Conservation (phyloP, 2,113 vertebrate genomes). For the Piaya cayana region DNA sequence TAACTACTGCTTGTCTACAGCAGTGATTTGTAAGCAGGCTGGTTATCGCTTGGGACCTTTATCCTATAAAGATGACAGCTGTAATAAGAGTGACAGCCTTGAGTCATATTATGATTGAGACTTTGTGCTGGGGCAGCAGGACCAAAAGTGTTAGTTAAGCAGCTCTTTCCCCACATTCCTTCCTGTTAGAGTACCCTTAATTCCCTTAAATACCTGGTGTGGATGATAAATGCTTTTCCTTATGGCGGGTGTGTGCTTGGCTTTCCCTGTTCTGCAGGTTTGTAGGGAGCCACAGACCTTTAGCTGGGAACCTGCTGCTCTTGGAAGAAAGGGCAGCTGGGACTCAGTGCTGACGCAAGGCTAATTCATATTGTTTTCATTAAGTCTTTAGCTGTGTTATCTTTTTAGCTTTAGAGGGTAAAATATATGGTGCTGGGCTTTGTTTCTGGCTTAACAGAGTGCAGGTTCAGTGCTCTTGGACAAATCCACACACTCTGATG, state of each 20-base stretch:
- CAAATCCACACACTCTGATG: accelerated
- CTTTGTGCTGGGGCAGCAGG: background rate
- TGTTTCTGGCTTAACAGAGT: background rate
- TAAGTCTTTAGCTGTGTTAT: background rate
- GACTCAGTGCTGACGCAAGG: background rate
- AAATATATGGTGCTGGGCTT: background rate
- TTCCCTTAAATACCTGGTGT: background rate
- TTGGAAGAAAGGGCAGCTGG: background rate
- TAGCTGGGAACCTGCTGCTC: background rate
- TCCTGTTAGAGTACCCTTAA: background rate
- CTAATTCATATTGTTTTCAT: background rate
- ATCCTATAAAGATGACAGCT: background rate
- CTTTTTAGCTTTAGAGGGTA: background rate
- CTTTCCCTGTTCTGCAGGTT: background rate
- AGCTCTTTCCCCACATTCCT: background rate
- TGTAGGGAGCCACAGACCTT: background rate
- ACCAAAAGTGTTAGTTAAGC: background rate
- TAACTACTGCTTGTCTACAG: background rate
- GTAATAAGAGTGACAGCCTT: background rate
- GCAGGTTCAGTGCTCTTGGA: background rate
- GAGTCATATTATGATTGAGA: background rate
- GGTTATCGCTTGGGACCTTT: background rate
- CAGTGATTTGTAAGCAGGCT: background rate
- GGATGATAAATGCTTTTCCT: background rate
- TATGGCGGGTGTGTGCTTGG: background rate